phyloP scores from a whole-genome alignment of 2,888 invertebrate species.

The Eilema griseolum region DNA sequence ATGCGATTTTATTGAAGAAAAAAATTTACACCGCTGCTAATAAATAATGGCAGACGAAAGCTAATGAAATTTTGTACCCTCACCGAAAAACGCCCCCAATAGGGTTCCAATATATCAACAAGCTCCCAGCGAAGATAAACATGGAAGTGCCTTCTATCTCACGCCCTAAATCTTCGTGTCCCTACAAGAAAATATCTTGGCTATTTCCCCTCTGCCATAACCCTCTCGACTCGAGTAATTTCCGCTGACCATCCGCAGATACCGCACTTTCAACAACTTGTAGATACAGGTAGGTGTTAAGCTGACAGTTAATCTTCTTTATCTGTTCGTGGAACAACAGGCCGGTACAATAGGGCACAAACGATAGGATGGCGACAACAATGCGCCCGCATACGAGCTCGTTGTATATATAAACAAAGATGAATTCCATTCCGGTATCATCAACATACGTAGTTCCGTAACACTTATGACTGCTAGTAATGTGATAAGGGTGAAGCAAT shows the following conservation, averaged over 20 bases:
- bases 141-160: conserved; percentile 59
- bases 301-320: conserved; percentile 71
- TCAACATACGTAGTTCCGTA: conserved; percentile 49
- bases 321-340: conserved; percentile 60
- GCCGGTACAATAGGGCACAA: conserved; percentile 58
- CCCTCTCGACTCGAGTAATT: conserved; percentile 63
- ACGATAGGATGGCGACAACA: conserved; percentile 69
- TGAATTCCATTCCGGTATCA: conserved; percentile 56
- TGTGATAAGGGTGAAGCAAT: conserved; percentile 46
- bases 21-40: conserved; percentile 21
- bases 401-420: conserved; percentile 64
- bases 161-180: conserved; percentile 69
- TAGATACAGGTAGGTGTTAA: conserved; percentile 59
- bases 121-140: conserved; percentile 59
- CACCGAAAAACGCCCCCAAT: conserved; percentile 25
- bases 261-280: conserved; percentile 47
- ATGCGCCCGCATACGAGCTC: conserved; percentile 74
- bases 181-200: conserved; percentile 66
- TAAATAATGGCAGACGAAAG: conserved; percentile 30
- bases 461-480: conserved; percentile 45
- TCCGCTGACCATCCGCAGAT: conserved; percentile 61
- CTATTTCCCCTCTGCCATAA: conserved; percentile 59
- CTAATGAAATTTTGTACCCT: conserved; percentile 41
- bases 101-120: conserved; percentile 59
- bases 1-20: conserved; percentile 15